Base-by-base conservation (phyloP, 2,113 vertebrate species). In the Sarotherodon lohbergeri region DNA sequence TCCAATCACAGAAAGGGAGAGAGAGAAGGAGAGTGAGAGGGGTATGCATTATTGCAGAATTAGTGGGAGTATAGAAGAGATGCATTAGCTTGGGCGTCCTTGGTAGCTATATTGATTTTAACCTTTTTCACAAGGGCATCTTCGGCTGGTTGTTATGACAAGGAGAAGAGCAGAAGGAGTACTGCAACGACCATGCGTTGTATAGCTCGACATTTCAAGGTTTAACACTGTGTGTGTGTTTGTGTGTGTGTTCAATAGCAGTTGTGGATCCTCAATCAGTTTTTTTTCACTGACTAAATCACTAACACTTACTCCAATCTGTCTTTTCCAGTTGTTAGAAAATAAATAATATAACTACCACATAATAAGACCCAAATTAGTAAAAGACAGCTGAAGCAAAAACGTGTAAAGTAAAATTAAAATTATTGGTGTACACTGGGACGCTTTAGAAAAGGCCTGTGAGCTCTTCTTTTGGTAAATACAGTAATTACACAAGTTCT, bases 1-100 rank as follows among this genome's bases (percentile, higher is more conserved):
- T 89, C 88, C 92, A 87, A 94, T 95, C 90, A 91, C 82, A 91
- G 90, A 5, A 68, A 84, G 79, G 82, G 12, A n/a, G 56, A 41
- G 80, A 43, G 19, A 52, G 79, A 79, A 50, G 9, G 76, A 27
- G 55, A 76, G 78, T 43, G 34, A 48, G 87, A 87, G 86, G 76
- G 81, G 19, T 88, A 39, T 87, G 59, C 84, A 83, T 89, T 90
- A 87, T 63, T 83, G 63, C 66, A 86, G 84, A 80, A 86, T 84
- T 88, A 71, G 16, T 84, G 34, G 57, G 71, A 82, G 54, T 84
- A 50, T 80, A 61, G 80, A 78, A 91, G 89, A 88, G 86, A 92
- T 92, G 91, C 88, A 93, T 90, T 86, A 81, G 63, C 76, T 85
- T 57, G 80, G 66, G 88, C 1, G 87, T 87, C 91, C 91, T 91